Percentiles rank a stretch among this genome's conserved stretches.
phyloP scores from a whole-genome alignment of 2,888 invertebrate species.

The Patella caerulea region DNA sequence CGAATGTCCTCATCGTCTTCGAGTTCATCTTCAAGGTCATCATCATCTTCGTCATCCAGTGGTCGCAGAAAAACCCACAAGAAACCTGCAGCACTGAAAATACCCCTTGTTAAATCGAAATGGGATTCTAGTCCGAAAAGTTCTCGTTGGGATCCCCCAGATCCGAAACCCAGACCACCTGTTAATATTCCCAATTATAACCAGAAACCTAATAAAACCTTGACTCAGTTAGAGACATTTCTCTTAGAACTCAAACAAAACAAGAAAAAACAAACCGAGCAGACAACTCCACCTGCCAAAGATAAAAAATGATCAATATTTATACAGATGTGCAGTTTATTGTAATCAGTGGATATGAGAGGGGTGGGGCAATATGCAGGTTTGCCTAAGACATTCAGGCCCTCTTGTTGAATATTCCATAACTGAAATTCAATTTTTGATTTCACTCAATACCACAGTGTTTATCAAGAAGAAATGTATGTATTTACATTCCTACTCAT shows the following conservation, averaged over 20 bases:
- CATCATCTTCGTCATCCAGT: background rate
- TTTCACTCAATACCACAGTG: too few species aligned
- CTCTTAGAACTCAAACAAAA: conserved; percentile 41
- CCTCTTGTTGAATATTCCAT: too few species aligned
- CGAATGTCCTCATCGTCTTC: conserved; percentile 11
- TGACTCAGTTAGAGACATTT: conserved; percentile 30
- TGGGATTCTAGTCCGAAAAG: conserved; percentile 6
- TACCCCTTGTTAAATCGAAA: background rate
- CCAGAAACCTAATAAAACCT: conserved; percentile 7
- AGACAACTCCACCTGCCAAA: background rate
- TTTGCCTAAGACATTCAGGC: too few species aligned
- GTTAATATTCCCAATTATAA: background rate
- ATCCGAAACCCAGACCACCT: background rate
- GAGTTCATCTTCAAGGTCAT: conserved; percentile 7
- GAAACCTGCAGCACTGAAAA: too few species aligned
- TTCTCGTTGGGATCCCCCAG: background rate
- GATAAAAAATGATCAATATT: too few species aligned
- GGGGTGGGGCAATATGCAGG: too few species aligned
- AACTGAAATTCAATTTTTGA: too few species aligned
- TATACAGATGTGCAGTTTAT: too few species aligned
- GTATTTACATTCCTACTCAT: too few species aligned
- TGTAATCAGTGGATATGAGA: too few species aligned
- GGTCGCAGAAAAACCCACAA: too few species aligned
- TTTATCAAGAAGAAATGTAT: too few species aligned
- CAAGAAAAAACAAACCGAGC: conserved; percentile 34